Base-by-base conservation (phyloP, 2,113 vertebrate species). In the Myxocyprinus asiaticus region DNA sequence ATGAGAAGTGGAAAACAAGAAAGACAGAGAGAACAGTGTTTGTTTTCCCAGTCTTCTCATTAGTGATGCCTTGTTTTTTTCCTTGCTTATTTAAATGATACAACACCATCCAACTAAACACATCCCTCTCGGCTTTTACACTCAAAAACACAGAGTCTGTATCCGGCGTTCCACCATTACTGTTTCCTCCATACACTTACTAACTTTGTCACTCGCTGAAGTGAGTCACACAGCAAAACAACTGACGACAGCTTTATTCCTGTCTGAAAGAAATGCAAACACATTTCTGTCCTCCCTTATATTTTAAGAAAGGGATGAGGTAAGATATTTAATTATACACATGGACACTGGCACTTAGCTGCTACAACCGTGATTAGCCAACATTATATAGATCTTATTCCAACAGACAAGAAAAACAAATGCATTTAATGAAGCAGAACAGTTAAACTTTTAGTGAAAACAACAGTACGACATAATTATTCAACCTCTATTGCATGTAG, bases 51-150 rank as follows among this genome's bases (percentile, higher is more conserved):
- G 15, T 58, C 48, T 44, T 22, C 43, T 64, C 62, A 67, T 61
- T 67, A 53, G 68, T 48, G 44, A 47, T 45, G 51, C 14, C n/a
- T 67, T 55, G 61, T 66, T 65, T 51, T n/a, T 77, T 8, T 33
- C 44, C 8, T 44, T 17, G 47, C 44, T n/a, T 47, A 53, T 56
- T 62, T 78, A 77, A 48, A n/a, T 61, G 4, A 67, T 44, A 42
- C 55, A 82, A 50, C 55, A 50, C 4, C 64, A 48, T 59, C 12
- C 69, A 45, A n/a, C 42, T 11, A 22, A 59, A 7, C 42, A 11
- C 53, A 10, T 70, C 2, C 42, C 15, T 55, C 42, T 15, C 51
- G 4, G 42, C 42, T 44, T 67, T 15, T 10, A 71, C 51, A 71
- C 42, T 12, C 55, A 43, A 22, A 43, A 5, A 7, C 42, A 22